Evolutionary conservation across 2,113 vertebrate genomes (phyloP), one percentile per base, ranked within the genome.

Genomic region (Vanacampus margaritifer): DNA sequence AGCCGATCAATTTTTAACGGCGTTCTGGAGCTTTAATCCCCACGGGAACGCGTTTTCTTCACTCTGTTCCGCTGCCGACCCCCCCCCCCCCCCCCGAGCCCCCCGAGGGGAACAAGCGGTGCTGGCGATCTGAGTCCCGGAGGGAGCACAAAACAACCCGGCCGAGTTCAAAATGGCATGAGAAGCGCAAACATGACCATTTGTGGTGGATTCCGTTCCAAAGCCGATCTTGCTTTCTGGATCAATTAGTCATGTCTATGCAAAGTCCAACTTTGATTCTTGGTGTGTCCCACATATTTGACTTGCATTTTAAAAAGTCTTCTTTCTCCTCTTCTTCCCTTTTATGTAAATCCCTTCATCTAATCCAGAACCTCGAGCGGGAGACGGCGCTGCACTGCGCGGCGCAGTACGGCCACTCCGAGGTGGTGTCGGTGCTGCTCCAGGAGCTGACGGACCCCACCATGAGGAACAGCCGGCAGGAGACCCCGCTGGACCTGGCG

Each of bases 351-450:
- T 39, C 14, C 45, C 11, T 39, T 35, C 57, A 43, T 13, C 43
- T 24, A 6, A 21, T 51, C 9, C 84, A 98, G 96, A 98, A 98
- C 88, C 94, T 95, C 36, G 95, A 98, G 91, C 95, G 93, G 51
- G 96, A 98, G 87, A 98, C 96, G 0, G 94, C 96, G 0, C 86
- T 98, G 10, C 96, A 98, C 80, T 98, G 96, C 68, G 95, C 96
- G 0, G 96, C 96, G 51, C 96, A 98, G 39, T 98, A 98, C 0
- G 96, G 96, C 71, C 96, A 98, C 89, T 93, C 95, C 0, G 96
- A 98, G 71, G 96, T 98, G 58, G 96, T 96, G 36, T 92, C 93
- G 4, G 94, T 95, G 74, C 91, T 98, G 63, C 91, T 98, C 3
- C 94, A 96, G 79, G 96, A 98, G 84, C 91, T 97, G 70, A 95